Percentiles rank a stretch among this genome's conserved stretches.
Evolutionary conservation across 1,140 invertebrate species (phyloP).

Genomic region (Euwallacea fornicatus): DNA sequence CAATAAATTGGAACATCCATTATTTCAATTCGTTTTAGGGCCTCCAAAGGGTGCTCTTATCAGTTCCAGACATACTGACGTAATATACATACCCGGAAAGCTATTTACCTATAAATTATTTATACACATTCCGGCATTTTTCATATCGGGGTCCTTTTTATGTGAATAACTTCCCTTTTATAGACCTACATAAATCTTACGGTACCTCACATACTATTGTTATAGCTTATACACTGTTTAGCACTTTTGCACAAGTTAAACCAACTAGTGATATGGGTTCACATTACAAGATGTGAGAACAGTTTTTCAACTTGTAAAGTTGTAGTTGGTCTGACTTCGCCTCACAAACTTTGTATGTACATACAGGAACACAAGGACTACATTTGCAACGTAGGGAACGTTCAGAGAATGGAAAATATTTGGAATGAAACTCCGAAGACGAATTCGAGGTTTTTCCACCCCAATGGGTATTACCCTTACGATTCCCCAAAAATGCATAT

Average conservation of each 20-base stretch:
- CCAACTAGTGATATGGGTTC: neutral
- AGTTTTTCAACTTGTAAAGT: too few species aligned
- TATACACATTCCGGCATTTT: constrained; percentile 21
- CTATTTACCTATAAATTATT: constrained; percentile 34
- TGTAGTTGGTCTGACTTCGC: constrained; percentile 10
- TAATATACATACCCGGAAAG: constrained; percentile 9
- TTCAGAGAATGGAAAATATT: constrained; percentile 39
- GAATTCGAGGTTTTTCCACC: constrained; percentile 1
- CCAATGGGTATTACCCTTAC: constrained; percentile 24
- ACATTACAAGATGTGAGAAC: too few species aligned
- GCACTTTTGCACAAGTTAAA: constrained; percentile 15
- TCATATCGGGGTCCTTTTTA: constrained; percentile 19
- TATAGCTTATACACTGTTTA: constrained; percentile 16
- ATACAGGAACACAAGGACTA: constrained; percentile 46
- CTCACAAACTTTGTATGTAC: constrained; percentile 16
- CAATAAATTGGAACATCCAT: too few species aligned
- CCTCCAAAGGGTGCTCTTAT: neutral
- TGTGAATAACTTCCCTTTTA: constrained; percentile 18
- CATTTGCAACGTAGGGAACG: constrained; percentile 47
- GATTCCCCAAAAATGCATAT: constrained; percentile 7
- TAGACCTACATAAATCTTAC: constrained; percentile 21
- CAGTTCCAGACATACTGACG: constrained; percentile 18
- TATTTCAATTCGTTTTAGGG: too few species aligned
- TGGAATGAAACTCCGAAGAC: constrained; percentile 12
- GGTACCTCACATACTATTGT: neutral